Evolutionary conservation across 2,797 vertebrate genomes (phyloP).

Genomic region (Acanthopagrus latus): DNA sequence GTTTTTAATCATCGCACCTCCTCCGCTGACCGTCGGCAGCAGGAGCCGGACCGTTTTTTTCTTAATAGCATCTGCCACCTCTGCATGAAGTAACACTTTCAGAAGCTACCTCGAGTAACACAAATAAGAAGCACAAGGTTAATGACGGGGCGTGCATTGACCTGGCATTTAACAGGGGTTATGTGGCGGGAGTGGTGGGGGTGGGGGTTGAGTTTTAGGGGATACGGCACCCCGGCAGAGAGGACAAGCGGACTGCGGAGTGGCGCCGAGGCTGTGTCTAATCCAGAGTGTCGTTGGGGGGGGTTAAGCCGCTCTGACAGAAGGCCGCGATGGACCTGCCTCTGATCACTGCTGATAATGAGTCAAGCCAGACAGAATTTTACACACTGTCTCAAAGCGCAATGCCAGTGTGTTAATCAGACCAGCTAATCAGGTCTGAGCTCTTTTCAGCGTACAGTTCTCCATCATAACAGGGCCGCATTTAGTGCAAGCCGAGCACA

Average conservation of each 20-base stretch:
- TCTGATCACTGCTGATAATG: slow-evolving; percentile 78
- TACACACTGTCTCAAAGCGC: slow-evolving; percentile 68
- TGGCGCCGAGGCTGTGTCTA: slow-evolving; percentile 75
- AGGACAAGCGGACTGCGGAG: slow-evolving; percentile 67
- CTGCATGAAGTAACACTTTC: slow-evolving; percentile 55
- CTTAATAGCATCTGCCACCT: slow-evolving; percentile 57
- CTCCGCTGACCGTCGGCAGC: slow-evolving; percentile 29
- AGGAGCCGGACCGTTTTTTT: slow-evolving; percentile 34
- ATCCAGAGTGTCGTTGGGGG: slow-evolving; percentile 65
- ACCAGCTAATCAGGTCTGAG: slow-evolving; percentile 83
- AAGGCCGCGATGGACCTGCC: slow-evolving; percentile 73
- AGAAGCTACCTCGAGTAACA: slow-evolving; percentile 35
- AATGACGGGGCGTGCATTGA: slow-evolving; percentile 57
- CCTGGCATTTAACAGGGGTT: slow-evolving; percentile 47
- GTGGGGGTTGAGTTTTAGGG: slow-evolving; percentile 26
- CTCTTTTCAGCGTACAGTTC: slow-evolving; percentile 55
- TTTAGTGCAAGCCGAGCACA: slow-evolving; percentile 39
- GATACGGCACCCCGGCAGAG: slow-evolving; percentile 61
- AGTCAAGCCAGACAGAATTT: slow-evolving; percentile 79
- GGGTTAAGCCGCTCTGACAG: slow-evolving; percentile 76
- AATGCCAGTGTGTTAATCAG: slow-evolving; percentile 72
- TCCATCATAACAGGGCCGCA: slow-evolving; percentile 45
- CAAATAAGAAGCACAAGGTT: slow-evolving; percentile 61
- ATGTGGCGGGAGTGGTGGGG: neutral
- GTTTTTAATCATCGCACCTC: slow-evolving; percentile 58